Percentiles rank a stretch among this genome's conserved stretches.
Conservation (phyloP, 2,797 vertebrate species). For the Neoniphon sammara region DNA sequence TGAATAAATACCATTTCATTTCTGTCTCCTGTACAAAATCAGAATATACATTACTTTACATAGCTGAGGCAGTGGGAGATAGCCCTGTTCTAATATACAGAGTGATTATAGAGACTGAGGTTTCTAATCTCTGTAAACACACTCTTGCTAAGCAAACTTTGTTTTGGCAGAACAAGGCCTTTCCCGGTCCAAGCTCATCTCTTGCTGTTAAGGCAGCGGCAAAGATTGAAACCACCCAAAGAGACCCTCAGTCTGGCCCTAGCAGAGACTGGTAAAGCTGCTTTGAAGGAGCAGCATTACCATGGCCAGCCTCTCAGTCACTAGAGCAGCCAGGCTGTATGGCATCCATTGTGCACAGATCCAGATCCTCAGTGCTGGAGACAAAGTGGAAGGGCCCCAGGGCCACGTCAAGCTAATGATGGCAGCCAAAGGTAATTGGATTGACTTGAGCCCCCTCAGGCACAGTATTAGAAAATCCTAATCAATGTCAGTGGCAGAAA, state of each 20-base stretch:
- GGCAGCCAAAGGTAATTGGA: slow-evolving; percentile 80
- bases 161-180: neutral
- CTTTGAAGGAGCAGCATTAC: slow-evolving; percentile 31
- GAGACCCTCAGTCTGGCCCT: neutral
- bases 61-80: neutral
- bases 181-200: neutral
- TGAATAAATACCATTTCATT: neutral
- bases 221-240: slow-evolving; percentile 8
- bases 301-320: slow-evolving; percentile 40
- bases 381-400: slow-evolving; percentile 68
- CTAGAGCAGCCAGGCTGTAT: slow-evolving; percentile 44
- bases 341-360: slow-evolving; percentile 58
- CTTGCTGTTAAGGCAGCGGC: neutral
- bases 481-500: slow-evolving; percentile 78
- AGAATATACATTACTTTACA: too few species aligned
- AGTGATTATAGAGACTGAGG: neutral
- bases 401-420: slow-evolving; percentile 73
- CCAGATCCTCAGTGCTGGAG: slow-evolving; percentile 61
- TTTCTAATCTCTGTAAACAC: neutral
- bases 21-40: neutral
- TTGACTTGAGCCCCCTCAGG: slow-evolving; percentile 75
- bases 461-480: slow-evolving; percentile 79
- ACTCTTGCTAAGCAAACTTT: neutral
- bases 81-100: neutral
- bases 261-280: slow-evolving; percentile 28